A percentile compares a stretch with the other conserved stretches of the same genome.
phyloP scores from a whole-genome alignment of 64 coral and sea anemone genomes.

The Montipora cactus region DNA sequence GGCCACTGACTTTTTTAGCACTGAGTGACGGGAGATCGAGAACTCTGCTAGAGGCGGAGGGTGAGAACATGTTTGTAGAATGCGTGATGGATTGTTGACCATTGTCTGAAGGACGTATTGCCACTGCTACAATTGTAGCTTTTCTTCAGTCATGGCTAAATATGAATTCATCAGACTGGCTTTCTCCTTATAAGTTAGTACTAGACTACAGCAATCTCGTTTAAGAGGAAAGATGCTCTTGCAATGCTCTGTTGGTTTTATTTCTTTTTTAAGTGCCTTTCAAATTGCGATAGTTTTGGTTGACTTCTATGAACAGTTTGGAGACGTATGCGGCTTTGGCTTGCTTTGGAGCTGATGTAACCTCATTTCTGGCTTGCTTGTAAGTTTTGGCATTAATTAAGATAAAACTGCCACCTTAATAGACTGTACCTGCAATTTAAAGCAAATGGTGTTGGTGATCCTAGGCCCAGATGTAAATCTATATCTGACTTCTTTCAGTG shows the following conservation, averaged over 20 bases:
- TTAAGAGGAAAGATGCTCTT: conserved; percentile 46
- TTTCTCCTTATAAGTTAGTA: conserved; percentile 14
- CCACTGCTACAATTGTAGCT: neutral
- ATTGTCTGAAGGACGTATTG: neutral
- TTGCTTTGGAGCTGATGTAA: no score
- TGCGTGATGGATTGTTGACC: no score
- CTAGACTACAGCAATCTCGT: conserved; percentile 15
- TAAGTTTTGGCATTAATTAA: no score
- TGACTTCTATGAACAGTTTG: no score
- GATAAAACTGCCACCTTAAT: no score
- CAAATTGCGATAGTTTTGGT: neutral
- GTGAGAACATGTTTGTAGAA: no score
- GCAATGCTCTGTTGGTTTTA: neutral
- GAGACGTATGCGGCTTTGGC: no score
- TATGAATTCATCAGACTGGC: neutral
- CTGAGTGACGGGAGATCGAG: neutral
- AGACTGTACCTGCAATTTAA: no score
- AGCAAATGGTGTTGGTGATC: no score
- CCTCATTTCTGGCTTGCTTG: no score
- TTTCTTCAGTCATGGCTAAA: neutral
- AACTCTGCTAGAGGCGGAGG: neutral
- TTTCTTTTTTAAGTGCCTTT: conserved; percentile 5
- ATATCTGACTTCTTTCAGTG: no score
- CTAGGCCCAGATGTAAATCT: no score
- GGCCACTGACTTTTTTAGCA: neutral